Conservation (phyloP, 2,113 vertebrate species). For the Rhodinocichla rosea region DNA sequence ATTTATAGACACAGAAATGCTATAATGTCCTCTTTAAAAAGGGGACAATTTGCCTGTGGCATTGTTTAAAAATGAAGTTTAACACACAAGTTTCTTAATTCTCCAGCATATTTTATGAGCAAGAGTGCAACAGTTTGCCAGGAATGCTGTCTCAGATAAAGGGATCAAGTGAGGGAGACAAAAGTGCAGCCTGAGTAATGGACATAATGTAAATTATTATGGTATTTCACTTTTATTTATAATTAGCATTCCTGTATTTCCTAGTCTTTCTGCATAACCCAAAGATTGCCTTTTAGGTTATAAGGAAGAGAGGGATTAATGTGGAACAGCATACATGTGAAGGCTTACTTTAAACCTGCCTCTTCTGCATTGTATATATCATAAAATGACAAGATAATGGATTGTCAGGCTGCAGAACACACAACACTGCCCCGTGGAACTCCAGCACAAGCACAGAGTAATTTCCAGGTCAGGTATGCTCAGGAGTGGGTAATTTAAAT, state of each 20-base stretch:
- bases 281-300: background rate
- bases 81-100: background rate
- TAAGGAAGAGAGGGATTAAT: background rate
- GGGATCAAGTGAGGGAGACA: background rate
- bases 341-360: background rate
- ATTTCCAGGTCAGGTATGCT: conserved; percentile 37
- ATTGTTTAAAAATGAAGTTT: conserved; percentile 13
- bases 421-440: background rate
- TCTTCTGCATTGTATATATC: background rate
- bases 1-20: conserved; percentile 65
- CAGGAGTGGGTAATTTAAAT: conserved; percentile 57
- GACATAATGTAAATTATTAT: background rate
- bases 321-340: background rate
- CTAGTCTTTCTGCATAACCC: background rate
- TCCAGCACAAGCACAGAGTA: conserved; percentile 22
- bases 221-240: background rate
- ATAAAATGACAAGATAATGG: conserved; percentile 1
- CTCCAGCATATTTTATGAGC: background rate
- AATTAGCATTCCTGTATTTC: background rate
- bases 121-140: background rate
- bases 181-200: background rate
- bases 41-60: background rate
- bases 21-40: conserved; percentile 32
- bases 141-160: background rate
- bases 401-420: conserved; percentile 32